These are phyloP conservation scores for Hybognathus amarus DNA, from an alignment of 2,797 vertebrate genomes.

Conservation along the genomic window DNA sequence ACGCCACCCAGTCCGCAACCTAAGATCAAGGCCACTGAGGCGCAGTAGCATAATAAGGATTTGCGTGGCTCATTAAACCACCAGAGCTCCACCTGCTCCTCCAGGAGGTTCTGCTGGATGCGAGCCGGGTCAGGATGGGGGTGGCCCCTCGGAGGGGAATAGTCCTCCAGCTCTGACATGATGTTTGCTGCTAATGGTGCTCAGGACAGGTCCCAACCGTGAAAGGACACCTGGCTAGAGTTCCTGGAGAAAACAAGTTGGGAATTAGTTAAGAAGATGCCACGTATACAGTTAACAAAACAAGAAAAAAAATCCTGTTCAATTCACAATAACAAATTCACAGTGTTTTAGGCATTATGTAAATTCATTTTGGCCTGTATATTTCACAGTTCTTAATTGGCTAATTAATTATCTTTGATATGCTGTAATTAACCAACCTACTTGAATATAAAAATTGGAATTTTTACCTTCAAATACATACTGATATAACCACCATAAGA, in stretches of 20 bases:
- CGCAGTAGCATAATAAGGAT: conserved; percentile 88
- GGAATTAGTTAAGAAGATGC: conserved; percentile 14
- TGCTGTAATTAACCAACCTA: neutral
- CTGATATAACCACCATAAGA: neutral
- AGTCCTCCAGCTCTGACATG: conserved; percentile 86
- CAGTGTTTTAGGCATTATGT: neutral
- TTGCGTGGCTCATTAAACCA: conserved; percentile 94
- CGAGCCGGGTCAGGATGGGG: conserved; percentile 73
- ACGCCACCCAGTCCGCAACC: conserved; percentile 91
- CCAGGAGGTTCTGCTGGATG: conserved; percentile 88
- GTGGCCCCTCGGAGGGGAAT: conserved; percentile 67
- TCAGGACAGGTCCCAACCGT: neutral
- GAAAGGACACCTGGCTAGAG: neutral
- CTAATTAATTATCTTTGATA: neutral
- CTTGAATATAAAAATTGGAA: neutral
- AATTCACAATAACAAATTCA: neutral
- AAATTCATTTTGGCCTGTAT: neutral
- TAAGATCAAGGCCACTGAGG: conserved; percentile 88
- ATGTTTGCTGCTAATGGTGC: conserved; percentile 51
- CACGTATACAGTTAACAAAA: neutral
- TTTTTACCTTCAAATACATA: neutral
- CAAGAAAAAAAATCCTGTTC: neutral
- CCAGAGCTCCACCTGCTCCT: conserved; percentile 97
- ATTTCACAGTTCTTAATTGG: neutral
- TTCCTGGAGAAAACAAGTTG: conserved; percentile 3